Base-by-base conservation (phyloP, 1,140 invertebrate genomes). In the Archivesica marissinica region DNA sequence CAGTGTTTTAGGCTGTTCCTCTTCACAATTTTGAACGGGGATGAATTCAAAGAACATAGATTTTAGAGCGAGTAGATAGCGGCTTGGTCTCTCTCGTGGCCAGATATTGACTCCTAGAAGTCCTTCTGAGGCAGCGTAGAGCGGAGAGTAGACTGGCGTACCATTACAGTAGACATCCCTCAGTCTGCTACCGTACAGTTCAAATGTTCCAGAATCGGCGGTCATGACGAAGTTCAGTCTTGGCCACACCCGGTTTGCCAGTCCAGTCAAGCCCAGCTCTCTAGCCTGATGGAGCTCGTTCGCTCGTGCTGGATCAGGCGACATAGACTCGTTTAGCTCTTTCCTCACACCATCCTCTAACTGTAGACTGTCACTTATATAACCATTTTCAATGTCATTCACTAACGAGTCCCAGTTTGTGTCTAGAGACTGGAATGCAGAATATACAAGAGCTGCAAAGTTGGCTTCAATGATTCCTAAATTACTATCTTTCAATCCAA, bases 101-200 rank as follows among this genome's bases (percentile, higher is more conserved):
- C 91, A 93, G 39, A 92, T 90, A 66, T 94, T 93, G 9, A 94
- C 54, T 4, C 93, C 93, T 20, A 94, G 44, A 4, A 94, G 77
- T n/a, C 93, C 93, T 66, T 94, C 93, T 15, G 93, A 92, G 15
- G 92, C 93, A 15, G 92, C 93, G 88, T 94, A 94, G 13, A 93
- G 78, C 9, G 92, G 92, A 3, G 93, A 93, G 80, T 94, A 94
- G 13, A 93, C 54, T 11, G 89, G 89, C 17, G 91, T 86, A 25
- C 88, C 91, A 85, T 92, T 89, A 74, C 88, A 92, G 64, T 90
- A 93, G 0, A 85, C 86, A 15, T 91, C 83, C 59, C 89, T 75
- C 28, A 94, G 75, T 50, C 89, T 89, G 3, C 87, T 68, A 0
- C 88, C 92, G 77, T 93, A 93, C 23, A 93, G 79, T 20, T 89